phyloP scores from a whole-genome alignment of 2,113 vertebrate species.

The Marmota monax region DNA sequence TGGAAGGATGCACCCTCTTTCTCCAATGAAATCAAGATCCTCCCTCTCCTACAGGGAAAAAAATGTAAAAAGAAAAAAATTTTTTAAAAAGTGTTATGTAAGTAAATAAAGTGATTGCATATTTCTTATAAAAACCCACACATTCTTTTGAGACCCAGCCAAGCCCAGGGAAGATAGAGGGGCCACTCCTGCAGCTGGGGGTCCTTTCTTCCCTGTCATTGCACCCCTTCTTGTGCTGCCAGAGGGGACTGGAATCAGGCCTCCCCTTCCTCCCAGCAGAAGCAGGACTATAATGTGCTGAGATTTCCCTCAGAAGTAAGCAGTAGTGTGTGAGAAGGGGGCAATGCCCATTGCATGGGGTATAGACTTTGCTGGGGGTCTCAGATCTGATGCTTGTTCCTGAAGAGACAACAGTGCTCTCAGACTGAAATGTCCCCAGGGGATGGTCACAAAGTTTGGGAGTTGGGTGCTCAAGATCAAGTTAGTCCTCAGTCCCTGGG shows the following conservation, averaged over 20 bases:
- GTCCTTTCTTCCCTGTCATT: not conserved
- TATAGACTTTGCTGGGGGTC: not conserved
- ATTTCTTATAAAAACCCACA: not conserved
- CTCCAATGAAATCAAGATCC: not conserved
- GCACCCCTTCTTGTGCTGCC: not conserved
- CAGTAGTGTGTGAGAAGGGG: too few relatives aligned
- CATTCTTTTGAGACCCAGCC: not conserved
- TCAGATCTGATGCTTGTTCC: not conserved
- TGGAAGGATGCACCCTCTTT: not conserved
- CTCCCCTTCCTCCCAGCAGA: not conserved
- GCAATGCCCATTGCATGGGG: too few relatives aligned
- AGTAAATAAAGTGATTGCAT: not conserved
- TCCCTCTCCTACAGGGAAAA: not conserved
- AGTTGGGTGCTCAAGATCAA: not conserved
- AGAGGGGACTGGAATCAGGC: not conserved
- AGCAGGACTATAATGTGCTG: not conserved
- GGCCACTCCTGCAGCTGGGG: not conserved
- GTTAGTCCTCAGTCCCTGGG: not conserved
- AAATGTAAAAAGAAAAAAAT: not conserved
- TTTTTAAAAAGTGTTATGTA: too few relatives aligned
- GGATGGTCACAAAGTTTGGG: not conserved
- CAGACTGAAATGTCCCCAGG: not conserved
- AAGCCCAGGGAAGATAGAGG: not conserved
- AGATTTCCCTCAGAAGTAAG: not conserved
- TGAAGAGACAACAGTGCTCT: not conserved